Conservation (phyloP, 2,113 vertebrate genomes). For the Ahaetulla prasina region DNA sequence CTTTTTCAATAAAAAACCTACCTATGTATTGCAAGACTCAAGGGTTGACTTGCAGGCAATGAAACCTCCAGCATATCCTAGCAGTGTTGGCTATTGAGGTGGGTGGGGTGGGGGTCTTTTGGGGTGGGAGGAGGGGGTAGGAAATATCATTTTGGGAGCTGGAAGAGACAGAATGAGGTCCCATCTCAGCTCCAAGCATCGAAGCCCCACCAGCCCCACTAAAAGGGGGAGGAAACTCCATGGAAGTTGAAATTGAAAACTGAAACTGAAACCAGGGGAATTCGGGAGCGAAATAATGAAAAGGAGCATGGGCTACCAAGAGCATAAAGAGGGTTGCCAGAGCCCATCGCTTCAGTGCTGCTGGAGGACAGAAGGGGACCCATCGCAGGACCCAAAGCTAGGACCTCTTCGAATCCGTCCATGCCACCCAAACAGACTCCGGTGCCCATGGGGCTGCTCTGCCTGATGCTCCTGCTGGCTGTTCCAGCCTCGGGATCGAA, state of each 20-base stretch:
- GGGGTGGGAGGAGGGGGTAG: background rate
- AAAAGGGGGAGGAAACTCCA: background rate
- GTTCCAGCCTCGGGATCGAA: rapidly evolving
- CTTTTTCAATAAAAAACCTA: too few relatives aligned
- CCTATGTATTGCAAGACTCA: background rate
- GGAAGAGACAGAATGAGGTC: background rate
- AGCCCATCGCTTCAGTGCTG: rapidly evolving
- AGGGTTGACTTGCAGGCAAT: background rate
- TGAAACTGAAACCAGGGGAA: conserved; percentile 40
- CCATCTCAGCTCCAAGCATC: background rate
- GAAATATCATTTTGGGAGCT: background rate
- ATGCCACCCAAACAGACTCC: rapidly evolving
- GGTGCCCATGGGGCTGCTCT: rapidly evolving
- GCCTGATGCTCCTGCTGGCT: rapidly evolving
- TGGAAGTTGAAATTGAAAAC: background rate
- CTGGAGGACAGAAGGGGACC: too few relatives aligned
- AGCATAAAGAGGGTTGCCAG: rapidly evolving
- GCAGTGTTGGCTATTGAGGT: too few relatives aligned
- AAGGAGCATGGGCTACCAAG: background rate
- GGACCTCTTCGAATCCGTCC: background rate
- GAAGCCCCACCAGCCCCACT: background rate
- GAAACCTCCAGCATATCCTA: background rate
- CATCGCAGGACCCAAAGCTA: background rate
- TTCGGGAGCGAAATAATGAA: conserved; percentile 10
- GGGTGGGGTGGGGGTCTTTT: background rate